Conservation (phyloP, 2,888 invertebrate species). For the Cephus runcator region DNA sequence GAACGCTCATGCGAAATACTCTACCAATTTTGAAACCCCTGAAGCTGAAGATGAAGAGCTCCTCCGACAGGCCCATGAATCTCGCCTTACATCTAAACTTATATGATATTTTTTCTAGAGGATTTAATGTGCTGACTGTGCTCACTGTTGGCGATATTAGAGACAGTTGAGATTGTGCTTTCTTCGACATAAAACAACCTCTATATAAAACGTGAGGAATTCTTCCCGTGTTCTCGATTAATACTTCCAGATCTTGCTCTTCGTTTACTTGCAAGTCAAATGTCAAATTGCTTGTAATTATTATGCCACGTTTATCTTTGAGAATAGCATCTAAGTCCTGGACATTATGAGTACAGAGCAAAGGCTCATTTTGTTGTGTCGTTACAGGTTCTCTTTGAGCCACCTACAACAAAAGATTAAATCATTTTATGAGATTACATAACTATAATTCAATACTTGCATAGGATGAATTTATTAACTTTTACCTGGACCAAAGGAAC, state of each 20-base stretch:
- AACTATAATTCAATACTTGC: background rate
- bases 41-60: slow-evolving; percentile 73
- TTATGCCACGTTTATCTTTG: slow-evolving; percentile 68
- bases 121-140: slow-evolving; percentile 61
- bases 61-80: slow-evolving; percentile 72
- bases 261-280: slow-evolving; percentile 65
- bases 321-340: slow-evolving; percentile 40
- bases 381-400: slow-evolving; percentile 15
- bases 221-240: slow-evolving; percentile 65
- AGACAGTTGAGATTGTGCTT: slow-evolving; percentile 68
- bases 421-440: slow-evolving; percentile 11
- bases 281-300: slow-evolving; percentile 67
- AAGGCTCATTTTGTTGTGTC: background rate
- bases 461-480: background rate
- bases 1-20: slow-evolving; percentile 69
- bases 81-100: slow-evolving; percentile 69
- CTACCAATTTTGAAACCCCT: slow-evolving; percentile 72
- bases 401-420: slow-evolving; percentile 21
- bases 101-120: slow-evolving; percentile 64
- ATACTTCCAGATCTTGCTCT: slow-evolving; percentile 64
- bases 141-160: slow-evolving; percentile 63
- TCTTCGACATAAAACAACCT: slow-evolving; percentile 68
- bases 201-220: slow-evolving; percentile 65
- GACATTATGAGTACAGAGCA: background rate
- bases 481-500: slow-evolving; percentile 48